Base-by-base conservation (phyloP, 2,113 vertebrate genomes). In the Crocuta crocuta region DNA sequence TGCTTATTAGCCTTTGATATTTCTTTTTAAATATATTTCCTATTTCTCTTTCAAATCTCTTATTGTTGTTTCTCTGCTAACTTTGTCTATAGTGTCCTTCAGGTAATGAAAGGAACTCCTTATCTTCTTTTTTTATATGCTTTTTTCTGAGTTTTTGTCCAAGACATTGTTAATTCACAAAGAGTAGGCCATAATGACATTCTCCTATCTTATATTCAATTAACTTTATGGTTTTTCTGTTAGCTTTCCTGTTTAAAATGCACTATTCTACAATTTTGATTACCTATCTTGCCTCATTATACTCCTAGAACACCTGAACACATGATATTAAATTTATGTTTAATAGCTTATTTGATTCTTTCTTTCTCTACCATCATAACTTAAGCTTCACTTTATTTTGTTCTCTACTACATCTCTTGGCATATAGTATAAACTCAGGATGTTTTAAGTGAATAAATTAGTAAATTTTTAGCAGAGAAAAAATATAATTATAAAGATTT, bases 21-120 rank as follows among this genome's bases (percentile, higher is more conserved):
- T 45, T 55, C 19, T 68, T 33, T 4, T 91, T 39, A 28, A 26
- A 21, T n/a, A 10, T 6, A 33, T 74, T 66, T 39, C 24, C n/a
- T 21, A 2, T 28, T 35, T n/a, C 15, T 58, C 4, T 11, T 2
- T 5, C 0, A 31, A 26, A 4, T 61, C 19, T 31, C 26, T 48
- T 50, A 33, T 45, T 11, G 12, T 63, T 86, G 15, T 74, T 11
- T 66, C 43, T 66, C 31, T 70, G 17, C 48, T 45, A 33, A 15
- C 1, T 74, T 79, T 84, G 39, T 48, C 11, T 71, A 15, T 2
- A 70, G 7, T 43, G 21, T 26, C 7, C 33, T 85, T 85, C 24
- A n/a, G 9, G 10, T 13, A 65, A 9, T 16, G 10, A 28, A 79
- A 79, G 10, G 28, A 45, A 43, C 7, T 23, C 45, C 63, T 88